Percentiles rank a stretch among this genome's conserved stretches.
These are phyloP conservation scores for Cerastoderma edule DNA, from an alignment of 2,888 invertebrate genomes.

Conservation along the genomic window DNA sequence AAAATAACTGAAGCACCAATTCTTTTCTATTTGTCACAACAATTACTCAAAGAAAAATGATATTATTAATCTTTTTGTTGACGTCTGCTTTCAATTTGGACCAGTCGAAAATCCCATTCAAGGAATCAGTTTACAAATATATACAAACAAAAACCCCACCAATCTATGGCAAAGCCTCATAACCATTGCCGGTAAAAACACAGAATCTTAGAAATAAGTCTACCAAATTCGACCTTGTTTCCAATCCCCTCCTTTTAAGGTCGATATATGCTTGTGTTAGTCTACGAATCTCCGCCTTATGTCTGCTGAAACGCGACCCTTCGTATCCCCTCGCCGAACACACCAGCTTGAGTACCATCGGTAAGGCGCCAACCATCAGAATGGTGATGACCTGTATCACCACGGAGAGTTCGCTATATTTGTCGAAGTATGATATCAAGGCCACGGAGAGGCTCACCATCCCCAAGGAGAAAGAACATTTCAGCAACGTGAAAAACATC, in stretches of 20 bases:
- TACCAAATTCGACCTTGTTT: neutral
- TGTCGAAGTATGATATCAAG: conserved; percentile 6
- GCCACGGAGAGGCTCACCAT: conserved; percentile 9
- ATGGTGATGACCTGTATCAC: conserved; percentile 10
- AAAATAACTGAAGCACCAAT: neutral
- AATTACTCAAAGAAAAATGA: too few relatives aligned
- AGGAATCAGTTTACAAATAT: neutral
- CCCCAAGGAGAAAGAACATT: neutral
- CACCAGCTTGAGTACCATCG: neutral
- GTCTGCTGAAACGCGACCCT: too few relatives aligned
- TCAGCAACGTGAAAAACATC: conserved; percentile 4
- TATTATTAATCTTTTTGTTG: too few relatives aligned
- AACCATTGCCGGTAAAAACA: neutral
- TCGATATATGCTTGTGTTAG: neutral
- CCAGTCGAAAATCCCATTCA: neutral
- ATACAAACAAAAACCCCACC: neutral
- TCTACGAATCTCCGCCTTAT: conserved; percentile 4
- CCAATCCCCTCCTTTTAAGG: neutral
- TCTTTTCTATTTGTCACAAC: neutral
- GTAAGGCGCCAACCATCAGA: conserved; percentile 15
- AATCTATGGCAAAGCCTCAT: neutral
- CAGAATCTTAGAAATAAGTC: neutral
- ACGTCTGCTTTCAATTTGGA: conserved; percentile 4
- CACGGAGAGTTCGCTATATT: neutral
- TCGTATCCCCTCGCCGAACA: conserved; percentile 9